A percentile compares a stretch with the other conserved stretches of the same genome.
phyloP scores from a whole-genome alignment of 2,888 invertebrate species.

The Busseola fusca region DNA sequence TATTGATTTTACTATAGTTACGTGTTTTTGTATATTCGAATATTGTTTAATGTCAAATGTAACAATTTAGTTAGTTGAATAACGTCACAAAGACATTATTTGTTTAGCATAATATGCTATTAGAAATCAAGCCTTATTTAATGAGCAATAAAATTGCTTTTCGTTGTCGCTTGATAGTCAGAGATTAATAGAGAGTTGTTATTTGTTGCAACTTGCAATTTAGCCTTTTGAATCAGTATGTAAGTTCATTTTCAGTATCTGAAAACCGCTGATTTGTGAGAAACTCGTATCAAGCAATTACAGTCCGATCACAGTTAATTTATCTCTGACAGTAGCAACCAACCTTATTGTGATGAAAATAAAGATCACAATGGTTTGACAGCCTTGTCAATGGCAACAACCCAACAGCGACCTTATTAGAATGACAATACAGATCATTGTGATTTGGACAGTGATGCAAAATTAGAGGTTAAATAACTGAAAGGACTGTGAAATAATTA shows the following conservation, averaged over 20 bases:
- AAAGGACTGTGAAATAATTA: background rate
- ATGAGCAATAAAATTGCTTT: conserved; percentile 73
- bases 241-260: background rate
- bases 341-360: no score
- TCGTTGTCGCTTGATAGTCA: conserved; percentile 37
- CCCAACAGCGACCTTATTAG: background rate
- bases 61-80: conserved; percentile 22
- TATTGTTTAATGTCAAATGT: conserved; percentile 28
- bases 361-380: no score
- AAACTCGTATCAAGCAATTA: background rate
- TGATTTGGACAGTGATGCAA: background rate
- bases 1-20: conserved; percentile 17
- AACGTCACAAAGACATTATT: conserved; percentile 34
- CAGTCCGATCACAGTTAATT: background rate
- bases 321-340: background rate
- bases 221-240: background rate
- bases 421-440: background rate
- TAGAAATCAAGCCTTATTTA: conserved; percentile 64
- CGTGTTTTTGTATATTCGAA: conserved; percentile 27
- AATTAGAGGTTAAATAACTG: background rate
- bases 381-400: no score
- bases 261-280: background rate
- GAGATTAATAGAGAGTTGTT: conserved; percentile 3
- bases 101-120: conserved; percentile 23
- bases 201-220: conserved; percentile 6